Conservation (phyloP, 23 tunicate genomes). For the Clavelina lepadiformis region DNA sequence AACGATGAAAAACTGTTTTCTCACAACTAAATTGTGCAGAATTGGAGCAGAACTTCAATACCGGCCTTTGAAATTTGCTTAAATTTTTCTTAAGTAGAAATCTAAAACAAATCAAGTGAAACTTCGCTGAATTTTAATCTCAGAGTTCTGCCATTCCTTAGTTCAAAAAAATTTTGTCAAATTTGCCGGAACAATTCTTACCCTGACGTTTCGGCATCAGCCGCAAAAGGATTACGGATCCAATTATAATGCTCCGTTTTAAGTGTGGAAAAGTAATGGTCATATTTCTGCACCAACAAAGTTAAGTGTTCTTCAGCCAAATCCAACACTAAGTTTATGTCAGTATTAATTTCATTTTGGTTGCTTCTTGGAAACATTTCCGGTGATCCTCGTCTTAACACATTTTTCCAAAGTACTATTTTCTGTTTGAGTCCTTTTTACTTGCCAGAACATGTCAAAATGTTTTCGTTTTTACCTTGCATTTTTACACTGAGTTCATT, state of each 20-base stretch:
- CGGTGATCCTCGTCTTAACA: not conserved
- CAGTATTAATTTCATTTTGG: not conserved
- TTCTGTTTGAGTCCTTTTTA: conserved; percentile 1
- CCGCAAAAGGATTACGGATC: conserved; percentile 10
- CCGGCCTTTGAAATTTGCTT: conserved; percentile 1
- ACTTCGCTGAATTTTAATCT: conserved; percentile 16
- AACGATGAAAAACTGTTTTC: conserved; percentile 10
- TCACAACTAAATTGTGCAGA: not conserved
- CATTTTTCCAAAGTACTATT: conserved; percentile 10
- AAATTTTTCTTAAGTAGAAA: not conserved
- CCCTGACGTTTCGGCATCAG: conserved; percentile 9
- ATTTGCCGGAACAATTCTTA: conserved; percentile 1
- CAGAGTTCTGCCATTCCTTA: conserved; percentile 12
- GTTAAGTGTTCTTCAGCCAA: conserved; percentile 4
- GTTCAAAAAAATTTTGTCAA: conserved; percentile 2
- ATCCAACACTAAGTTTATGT: not conserved
- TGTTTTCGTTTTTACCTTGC: conserved; percentile 9
- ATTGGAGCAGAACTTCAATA: not conserved
- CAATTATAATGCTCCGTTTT: conserved; percentile 6
- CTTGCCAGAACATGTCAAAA: conserved; percentile 16
- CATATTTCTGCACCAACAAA: conserved; percentile 11
- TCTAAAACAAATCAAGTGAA: conserved; percentile 7
- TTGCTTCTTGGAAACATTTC: conserved; percentile 7
- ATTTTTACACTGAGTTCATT: conserved; percentile 3
- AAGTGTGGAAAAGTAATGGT: conserved; percentile 7